Evolutionary conservation across 2,113 vertebrate species (phyloP), one percentile per base, ranked within the genome.

Genomic region (Lepisosteus osseus): DNA sequence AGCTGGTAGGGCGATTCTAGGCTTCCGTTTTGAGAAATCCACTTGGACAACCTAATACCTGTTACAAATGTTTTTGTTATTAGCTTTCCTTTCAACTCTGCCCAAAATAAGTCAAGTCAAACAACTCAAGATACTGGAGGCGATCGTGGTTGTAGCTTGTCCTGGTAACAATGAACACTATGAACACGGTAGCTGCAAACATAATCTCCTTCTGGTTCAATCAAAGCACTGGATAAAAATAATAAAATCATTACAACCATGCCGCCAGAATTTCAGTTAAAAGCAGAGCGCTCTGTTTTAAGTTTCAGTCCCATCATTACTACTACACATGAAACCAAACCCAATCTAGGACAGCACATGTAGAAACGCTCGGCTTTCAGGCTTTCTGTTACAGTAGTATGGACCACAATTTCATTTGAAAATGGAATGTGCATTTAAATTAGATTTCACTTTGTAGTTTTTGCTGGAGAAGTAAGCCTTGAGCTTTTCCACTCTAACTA

Each of bases 401-500:
- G 51, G 47, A 55, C 7, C 43, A 51, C 47, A 51, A 51, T 9
- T 5, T 51, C 9, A 9, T 51, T 5, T 51, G 47, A 9, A 9
- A 70, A 3, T 45, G 69, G 69, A 65, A 59, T 57, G 54, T 66
- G 14, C 57, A 3, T 66, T 17, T 57, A 51, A 51, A 51, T 51
- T 51, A 51, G 9, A 59, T 8, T 70, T 8, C 14, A 8, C 11
- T 44, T 40, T 41, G 8, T 40, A 69, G 17, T 6, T 59, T 13
- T 61, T 59, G 13, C 8, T 67, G 63, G 44, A 55, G 64, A 41
- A 57, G 40, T 9, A 54, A 44, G 15, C 59, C 65, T 51, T 51
- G 47, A 51, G 47, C 47, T 82, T 85, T 81, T 85, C 84, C 82
- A 86, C 84, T 85, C 91, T 92, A 91, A 85, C 88, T 86, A 85